A percentile compares a stretch with the other conserved stretches of the same genome.
Conservation (phyloP, 2,113 vertebrate species). For the Poeciliopsis retropinna region DNA sequence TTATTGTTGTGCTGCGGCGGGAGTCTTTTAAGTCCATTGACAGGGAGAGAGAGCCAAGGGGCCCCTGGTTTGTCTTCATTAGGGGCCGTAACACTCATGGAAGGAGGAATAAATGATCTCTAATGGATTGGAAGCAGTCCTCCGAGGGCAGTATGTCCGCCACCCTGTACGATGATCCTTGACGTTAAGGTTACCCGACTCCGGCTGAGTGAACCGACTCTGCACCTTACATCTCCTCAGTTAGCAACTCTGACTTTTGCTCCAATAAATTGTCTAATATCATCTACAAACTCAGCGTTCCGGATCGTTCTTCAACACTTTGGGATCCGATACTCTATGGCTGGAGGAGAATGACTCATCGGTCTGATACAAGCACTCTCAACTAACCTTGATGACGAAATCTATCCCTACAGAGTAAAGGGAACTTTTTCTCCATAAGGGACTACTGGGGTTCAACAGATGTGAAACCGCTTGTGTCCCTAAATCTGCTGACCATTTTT, state of each 20-base stretch:
- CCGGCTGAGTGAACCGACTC: slow-evolving; percentile 16
- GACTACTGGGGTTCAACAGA: too few relatives aligned
- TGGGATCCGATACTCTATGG: background rate
- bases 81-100: slow-evolving; percentile 37
- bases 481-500: too few relatives aligned
- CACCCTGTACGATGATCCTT: slow-evolving; percentile 19
- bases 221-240: slow-evolving; percentile 1
- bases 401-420: background rate
- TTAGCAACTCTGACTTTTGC: background rate
- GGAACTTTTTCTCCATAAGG: background rate
- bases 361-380: background rate
- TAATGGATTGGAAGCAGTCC: slow-evolving; percentile 50
- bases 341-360: background rate
- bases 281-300: slow-evolving; percentile 7
- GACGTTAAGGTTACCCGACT: slow-evolving; percentile 43
- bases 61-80: slow-evolving; percentile 57
- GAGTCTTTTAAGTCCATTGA: background rate
- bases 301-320: background rate
- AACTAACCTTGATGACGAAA: background rate
- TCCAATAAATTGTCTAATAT: background rate
- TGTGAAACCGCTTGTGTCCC: too few relatives aligned
- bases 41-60: slow-evolving; percentile 4
- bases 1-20: background rate
- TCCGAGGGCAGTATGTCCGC: slow-evolving; percentile 10
- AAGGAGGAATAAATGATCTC: slow-evolving; percentile 39